These are phyloP conservation scores for Apomyelois bistriatella DNA, from an alignment of 2,888 invertebrate genomes.

Conservation along the genomic window DNA sequence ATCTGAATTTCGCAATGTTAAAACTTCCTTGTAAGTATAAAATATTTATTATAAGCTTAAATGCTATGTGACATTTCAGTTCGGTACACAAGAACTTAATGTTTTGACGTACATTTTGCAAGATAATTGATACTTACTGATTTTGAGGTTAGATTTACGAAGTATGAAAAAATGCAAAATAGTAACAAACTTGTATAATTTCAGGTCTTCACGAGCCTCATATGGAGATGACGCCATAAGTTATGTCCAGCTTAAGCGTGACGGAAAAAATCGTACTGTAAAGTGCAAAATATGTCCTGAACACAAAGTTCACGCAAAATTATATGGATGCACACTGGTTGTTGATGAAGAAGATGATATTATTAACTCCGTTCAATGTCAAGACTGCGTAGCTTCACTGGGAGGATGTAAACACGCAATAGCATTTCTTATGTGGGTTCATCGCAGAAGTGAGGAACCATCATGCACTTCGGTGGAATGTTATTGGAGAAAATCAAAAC, in stretches of 20 bases:
- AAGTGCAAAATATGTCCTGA: constrained; percentile 33
- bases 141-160: too few species aligned
- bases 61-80: too few species aligned
- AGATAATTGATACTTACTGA: too few species aligned
- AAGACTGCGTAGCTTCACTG: constrained; percentile 31
- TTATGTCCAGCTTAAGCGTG: constrained; percentile 29
- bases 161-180: too few species aligned
- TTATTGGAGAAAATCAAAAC: constrained; percentile 36
- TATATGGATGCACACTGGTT: constrained; percentile 25
- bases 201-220: constrained; percentile 22
- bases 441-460: constrained; percentile 39
- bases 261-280: constrained; percentile 24
- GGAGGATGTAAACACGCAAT: constrained; percentile 39
- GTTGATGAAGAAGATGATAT: constrained; percentile 27
- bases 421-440: constrained; percentile 37
- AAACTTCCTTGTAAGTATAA: too few species aligned
- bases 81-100: too few species aligned
- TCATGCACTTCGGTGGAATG: constrained; percentile 30
- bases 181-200: too few species aligned
- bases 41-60: too few species aligned
- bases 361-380: constrained; percentile 21
- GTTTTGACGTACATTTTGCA: too few species aligned
- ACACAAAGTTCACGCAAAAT: constrained; percentile 31
- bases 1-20: too few species aligned
- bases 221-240: constrained; percentile 32